Percentiles rank a stretch among this genome's conserved stretches.
Conservation (phyloP, 2,113 vertebrate species). For the Polypterus bichir region DNA sequence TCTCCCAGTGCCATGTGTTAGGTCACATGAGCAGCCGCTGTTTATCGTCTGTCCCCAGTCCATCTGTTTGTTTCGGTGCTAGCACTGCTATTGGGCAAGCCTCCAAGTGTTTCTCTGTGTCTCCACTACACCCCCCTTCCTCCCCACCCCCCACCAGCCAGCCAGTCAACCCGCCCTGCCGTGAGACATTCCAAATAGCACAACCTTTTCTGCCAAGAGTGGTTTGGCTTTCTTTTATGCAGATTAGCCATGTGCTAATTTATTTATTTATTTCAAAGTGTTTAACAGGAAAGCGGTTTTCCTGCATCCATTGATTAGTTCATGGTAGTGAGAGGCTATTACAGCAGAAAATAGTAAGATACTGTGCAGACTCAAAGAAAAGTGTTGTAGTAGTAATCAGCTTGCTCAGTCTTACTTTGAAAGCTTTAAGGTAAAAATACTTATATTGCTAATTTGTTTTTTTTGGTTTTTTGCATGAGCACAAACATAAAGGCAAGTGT, state of each 20-base stretch:
- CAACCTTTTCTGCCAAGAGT: conserved; percentile 73
- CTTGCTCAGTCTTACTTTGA: too few relatives aligned
- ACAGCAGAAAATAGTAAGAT: too few relatives aligned
- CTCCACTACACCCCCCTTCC: conserved; percentile 17
- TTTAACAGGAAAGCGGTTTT: conserved; percentile 54
- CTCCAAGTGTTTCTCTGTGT: conserved; percentile 35
- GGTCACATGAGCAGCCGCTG: conserved; percentile 49
- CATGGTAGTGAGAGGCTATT: too few relatives aligned
- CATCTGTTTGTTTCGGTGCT: conserved; percentile 64
- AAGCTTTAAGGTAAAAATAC: too few relatives aligned
- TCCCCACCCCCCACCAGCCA: conserved; percentile 17
- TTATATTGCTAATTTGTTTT: too few relatives aligned
- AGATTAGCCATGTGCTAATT: conserved; percentile 93
- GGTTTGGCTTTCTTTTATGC: conserved; percentile 84
- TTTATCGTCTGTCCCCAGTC: conserved; percentile 63
- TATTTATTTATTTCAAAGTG: conserved; percentile 53
- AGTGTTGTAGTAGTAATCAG: too few relatives aligned
- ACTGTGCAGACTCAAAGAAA: too few relatives aligned
- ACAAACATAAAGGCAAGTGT: too few relatives aligned
- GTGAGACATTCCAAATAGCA: conserved; percentile 66
- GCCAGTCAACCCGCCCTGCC: conserved; percentile 42
- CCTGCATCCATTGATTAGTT: conserved; percentile 32
- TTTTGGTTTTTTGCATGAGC: too few relatives aligned
- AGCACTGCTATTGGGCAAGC: conserved; percentile 55
- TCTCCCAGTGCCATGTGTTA: conserved; percentile 42